Percentiles rank a stretch among this genome's conserved stretches.
phyloP scores from a whole-genome alignment of 2,113 vertebrate species.

The Chrysochloris asiatica region DNA sequence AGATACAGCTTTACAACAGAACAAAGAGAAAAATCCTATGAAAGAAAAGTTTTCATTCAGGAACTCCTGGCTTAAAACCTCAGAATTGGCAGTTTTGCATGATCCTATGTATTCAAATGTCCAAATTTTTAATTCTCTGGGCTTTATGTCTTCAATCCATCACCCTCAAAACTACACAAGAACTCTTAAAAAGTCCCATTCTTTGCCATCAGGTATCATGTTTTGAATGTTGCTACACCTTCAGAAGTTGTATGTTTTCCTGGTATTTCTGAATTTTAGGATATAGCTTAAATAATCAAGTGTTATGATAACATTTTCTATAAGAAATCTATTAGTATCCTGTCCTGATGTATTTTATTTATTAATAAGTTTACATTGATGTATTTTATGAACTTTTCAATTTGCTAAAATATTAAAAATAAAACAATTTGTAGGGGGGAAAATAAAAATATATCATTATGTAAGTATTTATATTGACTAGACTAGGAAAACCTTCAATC shows the following conservation, averaged over 20 bases:
- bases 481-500: no score
- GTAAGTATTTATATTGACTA: constrained; percentile 10
- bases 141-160: not conserved
- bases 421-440: not conserved
- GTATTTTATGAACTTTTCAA: not conserved
- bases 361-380: not conserved
- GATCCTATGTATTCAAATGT: not conserved
- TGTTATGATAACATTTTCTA: not conserved
- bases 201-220: constrained; percentile 57
- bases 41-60: not conserved
- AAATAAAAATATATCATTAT: not conserved
- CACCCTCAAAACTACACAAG: not conserved
- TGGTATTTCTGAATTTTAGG: constrained; percentile 41
- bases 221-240: not conserved
- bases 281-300: not conserved
- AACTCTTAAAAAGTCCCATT: constrained; percentile 68
- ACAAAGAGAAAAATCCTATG: not conserved
- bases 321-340: constrained; percentile 33
- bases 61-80: not conserved
- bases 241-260: not conserved
- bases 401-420: constrained; percentile 23
- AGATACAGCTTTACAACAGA: constrained; percentile 72
- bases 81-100: not conserved
- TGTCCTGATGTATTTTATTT: not conserved
- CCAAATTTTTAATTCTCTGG: not conserved